Base-by-base conservation (phyloP, 2,888 invertebrate species). In the Tenthredo livida region DNA sequence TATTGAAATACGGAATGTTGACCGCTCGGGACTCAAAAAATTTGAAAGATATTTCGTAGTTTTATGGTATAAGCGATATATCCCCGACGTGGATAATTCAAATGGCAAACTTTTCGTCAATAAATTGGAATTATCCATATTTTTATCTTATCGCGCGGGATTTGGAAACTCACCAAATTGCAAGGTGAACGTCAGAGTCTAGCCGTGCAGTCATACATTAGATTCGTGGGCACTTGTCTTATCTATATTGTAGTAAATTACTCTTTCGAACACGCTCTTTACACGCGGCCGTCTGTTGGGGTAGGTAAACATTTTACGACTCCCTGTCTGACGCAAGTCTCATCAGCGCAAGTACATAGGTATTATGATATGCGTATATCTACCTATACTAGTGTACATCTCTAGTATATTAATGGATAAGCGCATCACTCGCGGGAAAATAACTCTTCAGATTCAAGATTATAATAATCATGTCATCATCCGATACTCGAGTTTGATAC, bases 301-400 rank as follows among this genome's bases (percentile, higher is more conserved):
- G 77, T 77, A 77, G 77, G 77, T 25, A 54, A 77, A 77, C 54
- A 50, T 47, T 50, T 77, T 77, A 75, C 77, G 43, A 73, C 29
- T 73, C 10, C 17, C 33, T 15, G 25, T 5, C 61, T 15, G 15
- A 67, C 73, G n/a, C 21, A 40, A 10, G 73, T 43, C 43, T 73
- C 73, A 29, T 17, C 33, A 61, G 61, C 61, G 61, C 61, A 25
- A 25, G 17, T 33, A n/a, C n/a, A n/a, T n/a, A 33, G 21, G 47
- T 47, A 47, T 61, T 1, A 12, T 29, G 29, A 29, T 29, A 61
- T 25, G 12, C 25, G 25, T 10, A 21, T 61, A 61, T 61, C 61
- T 15, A 67, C 43, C 43, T 4, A n/a, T 61, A 21, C 15, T n/a
- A n/a, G n/a, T n/a, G n/a, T n/a, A n/a, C n/a, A 33, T 67, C 10